phyloP scores from a whole-genome alignment of 92 coral and sea anemone species.

The Porites cylindrica region DNA sequence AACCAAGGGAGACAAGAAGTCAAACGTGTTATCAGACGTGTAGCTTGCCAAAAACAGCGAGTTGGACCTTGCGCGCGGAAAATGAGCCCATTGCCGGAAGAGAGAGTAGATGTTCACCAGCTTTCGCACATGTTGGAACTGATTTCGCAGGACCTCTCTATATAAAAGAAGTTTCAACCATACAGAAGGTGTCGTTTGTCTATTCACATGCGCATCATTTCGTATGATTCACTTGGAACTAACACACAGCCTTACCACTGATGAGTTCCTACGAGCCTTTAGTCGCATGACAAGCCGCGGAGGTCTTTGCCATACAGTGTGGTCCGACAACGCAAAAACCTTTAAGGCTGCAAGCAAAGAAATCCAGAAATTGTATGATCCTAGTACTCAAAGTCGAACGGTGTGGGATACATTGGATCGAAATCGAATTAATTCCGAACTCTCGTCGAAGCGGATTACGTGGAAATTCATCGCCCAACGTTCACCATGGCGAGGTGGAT shows the following conservation, averaged over 20 bases:
- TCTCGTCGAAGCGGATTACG: slow-evolving; percentile 24
- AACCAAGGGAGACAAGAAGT: slow-evolving; percentile 54
- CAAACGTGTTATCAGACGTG: slow-evolving; percentile 34
- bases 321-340: slow-evolving; percentile 39
- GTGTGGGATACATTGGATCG: slow-evolving; percentile 30
- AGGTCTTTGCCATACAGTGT: slow-evolving; percentile 31
- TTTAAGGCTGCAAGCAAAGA: slow-evolving; percentile 40
- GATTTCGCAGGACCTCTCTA: slow-evolving; percentile 53
- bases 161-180: slow-evolving; percentile 10
- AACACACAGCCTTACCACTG: slow-evolving; percentile 39
- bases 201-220: slow-evolving; percentile 39
- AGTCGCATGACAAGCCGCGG: slow-evolving; percentile 9
- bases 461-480: slow-evolving; percentile 51
- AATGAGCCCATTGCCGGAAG: slow-evolving; percentile 29
- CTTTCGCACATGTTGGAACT: slow-evolving; percentile 39
- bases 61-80: not conserved
- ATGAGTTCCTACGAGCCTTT: slow-evolving; percentile 41
- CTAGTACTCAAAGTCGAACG: not conserved
- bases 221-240: slow-evolving; percentile 54
- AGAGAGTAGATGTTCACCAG: slow-evolving; percentile 32
- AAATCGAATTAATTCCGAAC: slow-evolving; percentile 27
- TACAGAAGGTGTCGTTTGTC: slow-evolving; percentile 47
- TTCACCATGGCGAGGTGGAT: slow-evolving; percentile 51
- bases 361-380: slow-evolving; percentile 6
- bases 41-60: slow-evolving; percentile 28